Conservation (phyloP, 2,888 invertebrate species). For the Tinea pellionella region DNA sequence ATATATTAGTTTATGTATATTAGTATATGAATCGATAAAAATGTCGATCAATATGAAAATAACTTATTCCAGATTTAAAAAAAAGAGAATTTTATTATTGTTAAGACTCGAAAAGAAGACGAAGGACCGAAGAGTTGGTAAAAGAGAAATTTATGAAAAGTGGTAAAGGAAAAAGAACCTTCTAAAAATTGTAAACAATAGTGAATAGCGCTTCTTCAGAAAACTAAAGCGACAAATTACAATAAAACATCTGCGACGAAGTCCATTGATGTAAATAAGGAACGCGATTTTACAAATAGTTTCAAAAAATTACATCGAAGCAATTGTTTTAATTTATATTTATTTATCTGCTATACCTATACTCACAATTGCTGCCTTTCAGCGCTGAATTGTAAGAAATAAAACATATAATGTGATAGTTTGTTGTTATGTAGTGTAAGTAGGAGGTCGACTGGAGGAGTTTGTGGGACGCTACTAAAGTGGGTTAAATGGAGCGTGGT, state of each 20-base stretch:
- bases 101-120: constrained; percentile 33
- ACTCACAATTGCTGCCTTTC: too few species aligned
- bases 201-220: constrained; percentile 27
- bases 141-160: constrained; percentile 39
- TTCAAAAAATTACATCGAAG: background rate
- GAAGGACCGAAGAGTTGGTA: constrained; percentile 35
- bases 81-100: constrained; percentile 39
- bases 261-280: background rate
- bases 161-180: constrained; percentile 29
- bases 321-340: background rate
- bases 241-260: constrained; percentile 3
- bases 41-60: too few species aligned
- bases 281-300: background rate
- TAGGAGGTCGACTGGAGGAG: constrained; percentile 7
- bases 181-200: constrained; percentile 38
- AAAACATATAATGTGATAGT: background rate
- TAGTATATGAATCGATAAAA: background rate
- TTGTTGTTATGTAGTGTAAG: constrained; percentile 6
- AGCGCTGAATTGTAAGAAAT: background rate
- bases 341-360: too few species aligned
- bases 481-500: constrained; percentile 60
- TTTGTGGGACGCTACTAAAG: constrained; percentile 23
- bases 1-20: background rate
- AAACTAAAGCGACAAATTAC: constrained; percentile 8
- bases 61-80: constrained; percentile 13